Evolutionary conservation across 2,797 vertebrate species (phyloP).

Genomic region (Bradypodion pumilum): DNA sequence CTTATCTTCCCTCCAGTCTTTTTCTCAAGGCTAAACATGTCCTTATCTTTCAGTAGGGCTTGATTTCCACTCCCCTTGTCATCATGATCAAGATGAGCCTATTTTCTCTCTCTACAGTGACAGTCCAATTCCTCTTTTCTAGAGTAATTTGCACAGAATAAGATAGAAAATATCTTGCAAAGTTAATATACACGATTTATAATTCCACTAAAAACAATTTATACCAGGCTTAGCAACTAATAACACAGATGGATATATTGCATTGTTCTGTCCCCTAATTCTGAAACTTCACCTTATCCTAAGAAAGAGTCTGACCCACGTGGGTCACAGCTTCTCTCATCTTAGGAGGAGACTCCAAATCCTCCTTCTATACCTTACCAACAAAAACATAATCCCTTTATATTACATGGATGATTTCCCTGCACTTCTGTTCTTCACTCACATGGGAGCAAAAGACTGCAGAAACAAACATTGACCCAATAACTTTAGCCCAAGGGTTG

Average conservation of each 20-base stretch:
- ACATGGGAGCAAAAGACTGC: not conserved
- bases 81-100: too few relatives aligned
- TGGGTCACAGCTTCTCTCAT: not conserved
- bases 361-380: not conserved
- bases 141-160: not conserved
- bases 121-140: not conserved
- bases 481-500: not conserved
- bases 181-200: not conserved
- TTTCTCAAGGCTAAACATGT: too few relatives aligned
- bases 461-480: not conserved
- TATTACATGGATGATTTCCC: not conserved
- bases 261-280: not conserved
- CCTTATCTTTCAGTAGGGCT: too few relatives aligned
- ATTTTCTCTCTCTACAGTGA: not conserved
- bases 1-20: too few relatives aligned
- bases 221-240: not conserved
- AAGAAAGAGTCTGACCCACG: not conserved
- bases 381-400: not conserved
- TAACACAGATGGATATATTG: not conserved
- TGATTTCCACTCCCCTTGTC: too few relatives aligned
- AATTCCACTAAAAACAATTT: not conserved
- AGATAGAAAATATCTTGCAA: too few relatives aligned
- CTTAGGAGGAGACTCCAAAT: too few relatives aligned
- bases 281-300: not conserved
- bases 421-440: not conserved